Percentiles rank a stretch among this genome's conserved stretches.
Conservation (phyloP, 2,888 invertebrate genomes). For the Eustalomyia histrio region DNA sequence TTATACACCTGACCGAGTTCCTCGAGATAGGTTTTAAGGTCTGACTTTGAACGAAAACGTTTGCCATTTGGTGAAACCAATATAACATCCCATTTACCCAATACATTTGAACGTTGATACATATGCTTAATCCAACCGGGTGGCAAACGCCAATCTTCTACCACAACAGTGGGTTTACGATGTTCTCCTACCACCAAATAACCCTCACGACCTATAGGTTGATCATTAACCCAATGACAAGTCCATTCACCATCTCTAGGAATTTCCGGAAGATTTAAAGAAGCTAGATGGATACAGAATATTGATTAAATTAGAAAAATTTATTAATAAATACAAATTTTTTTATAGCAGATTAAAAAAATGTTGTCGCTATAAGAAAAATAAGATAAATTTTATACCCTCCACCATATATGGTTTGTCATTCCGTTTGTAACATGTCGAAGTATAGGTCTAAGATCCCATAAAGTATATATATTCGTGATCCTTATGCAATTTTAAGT, state of each 20-base stretch:
- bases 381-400: no score
- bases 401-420: no score
- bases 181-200: conserved; percentile 79
- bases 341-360: no score
- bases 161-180: conserved; percentile 82
- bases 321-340: background rate
- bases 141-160: conserved; percentile 87
- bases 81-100: conserved; percentile 90
- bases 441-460: no score
- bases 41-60: conserved; percentile 82
- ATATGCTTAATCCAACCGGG: conserved; percentile 89
- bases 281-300: conserved; percentile 68
- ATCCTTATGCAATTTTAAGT: no score
- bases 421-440: no score
- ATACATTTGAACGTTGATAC: conserved; percentile 85
- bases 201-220: conserved; percentile 83
- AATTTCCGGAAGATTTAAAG: conserved; percentile 78
- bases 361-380: no score
- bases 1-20: conserved; percentile 79
- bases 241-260: conserved; percentile 83
- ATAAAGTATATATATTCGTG: no score
- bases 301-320: no score
- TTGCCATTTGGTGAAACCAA: conserved; percentile 84
- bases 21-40: conserved; percentile 80
- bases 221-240: conserved; percentile 86